These are phyloP conservation scores for Lamprotornis superbus DNA, from an alignment of 2,113 vertebrate species.

Conservation along the genomic window DNA sequence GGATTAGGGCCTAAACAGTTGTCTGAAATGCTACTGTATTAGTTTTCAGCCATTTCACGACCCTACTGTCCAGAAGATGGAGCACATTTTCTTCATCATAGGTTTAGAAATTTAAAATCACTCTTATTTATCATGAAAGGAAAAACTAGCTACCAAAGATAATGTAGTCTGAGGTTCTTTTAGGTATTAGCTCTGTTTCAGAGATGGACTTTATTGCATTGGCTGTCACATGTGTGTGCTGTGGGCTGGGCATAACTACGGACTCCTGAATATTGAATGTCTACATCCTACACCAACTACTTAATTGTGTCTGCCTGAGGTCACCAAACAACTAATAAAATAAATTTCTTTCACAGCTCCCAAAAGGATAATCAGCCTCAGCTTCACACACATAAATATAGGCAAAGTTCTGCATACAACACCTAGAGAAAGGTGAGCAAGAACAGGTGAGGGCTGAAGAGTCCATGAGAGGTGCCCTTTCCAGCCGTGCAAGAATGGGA, in stretches of 20 bases:
- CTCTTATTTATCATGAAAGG: background rate
- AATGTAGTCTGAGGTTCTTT: background rate
- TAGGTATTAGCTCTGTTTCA: background rate
- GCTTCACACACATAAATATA: background rate
- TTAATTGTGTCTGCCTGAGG: background rate
- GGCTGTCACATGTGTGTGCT: background rate
- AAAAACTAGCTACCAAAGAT: background rate
- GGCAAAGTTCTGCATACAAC: background rate
- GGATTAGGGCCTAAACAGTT: background rate
- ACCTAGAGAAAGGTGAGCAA: background rate
- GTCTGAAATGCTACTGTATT: background rate
- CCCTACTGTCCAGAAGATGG: background rate
- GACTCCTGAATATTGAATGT: background rate
- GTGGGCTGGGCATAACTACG: background rate
- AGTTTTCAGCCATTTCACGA: background rate
- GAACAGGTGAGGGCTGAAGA: background rate
- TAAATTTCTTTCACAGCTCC: background rate
- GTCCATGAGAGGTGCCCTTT: background rate
- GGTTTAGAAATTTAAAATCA: background rate
- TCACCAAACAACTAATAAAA: background rate
- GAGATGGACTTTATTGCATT: background rate
- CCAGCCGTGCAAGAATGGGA: background rate
- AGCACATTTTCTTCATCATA: background rate
- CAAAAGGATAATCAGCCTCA: background rate
- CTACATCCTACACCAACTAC: background rate